Evolutionary conservation across 35 echinoderm and acorn worm species (phyloP).

Genomic region (Ptychodera flava): DNA sequence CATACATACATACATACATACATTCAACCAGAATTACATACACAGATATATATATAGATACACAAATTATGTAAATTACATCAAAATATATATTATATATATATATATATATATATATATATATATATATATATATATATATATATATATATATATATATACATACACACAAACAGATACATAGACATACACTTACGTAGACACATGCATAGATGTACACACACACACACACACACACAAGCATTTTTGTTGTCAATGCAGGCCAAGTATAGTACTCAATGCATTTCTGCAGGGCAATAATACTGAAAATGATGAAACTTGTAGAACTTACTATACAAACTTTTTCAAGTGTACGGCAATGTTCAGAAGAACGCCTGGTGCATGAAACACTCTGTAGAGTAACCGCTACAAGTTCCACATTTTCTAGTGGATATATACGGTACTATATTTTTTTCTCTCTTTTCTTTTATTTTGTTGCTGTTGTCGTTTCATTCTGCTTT

Average conservation of each 20-base stretch:
- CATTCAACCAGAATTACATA: not conserved
- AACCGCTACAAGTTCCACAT: too few species aligned
- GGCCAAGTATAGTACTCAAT: too few species aligned
- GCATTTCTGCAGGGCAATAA: too few species aligned
- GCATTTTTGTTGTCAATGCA: too few species aligned
- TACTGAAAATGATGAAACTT: too few species aligned
- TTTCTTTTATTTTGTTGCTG: too few species aligned
- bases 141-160: not conserved
- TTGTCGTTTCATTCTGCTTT: too few species aligned
- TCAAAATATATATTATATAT: not conserved
- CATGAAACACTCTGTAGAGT: too few species aligned
- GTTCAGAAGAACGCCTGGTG: not conserved
- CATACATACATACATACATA: slow-evolving; percentile 2
- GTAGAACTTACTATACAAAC: too few species aligned
- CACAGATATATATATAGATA: not conserved
- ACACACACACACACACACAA: not conserved
- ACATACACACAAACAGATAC: not conserved
- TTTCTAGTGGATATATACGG: too few species aligned
- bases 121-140: not conserved
- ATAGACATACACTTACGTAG: not conserved
- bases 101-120: not conserved
- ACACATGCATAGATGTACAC: not conserved
- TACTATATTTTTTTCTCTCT: too few species aligned
- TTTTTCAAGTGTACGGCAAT: not conserved
- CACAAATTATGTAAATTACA: not conserved